Base-by-base conservation (phyloP, 92 coral and sea anemone genomes). In the Epizoanthus scotinus region DNA sequence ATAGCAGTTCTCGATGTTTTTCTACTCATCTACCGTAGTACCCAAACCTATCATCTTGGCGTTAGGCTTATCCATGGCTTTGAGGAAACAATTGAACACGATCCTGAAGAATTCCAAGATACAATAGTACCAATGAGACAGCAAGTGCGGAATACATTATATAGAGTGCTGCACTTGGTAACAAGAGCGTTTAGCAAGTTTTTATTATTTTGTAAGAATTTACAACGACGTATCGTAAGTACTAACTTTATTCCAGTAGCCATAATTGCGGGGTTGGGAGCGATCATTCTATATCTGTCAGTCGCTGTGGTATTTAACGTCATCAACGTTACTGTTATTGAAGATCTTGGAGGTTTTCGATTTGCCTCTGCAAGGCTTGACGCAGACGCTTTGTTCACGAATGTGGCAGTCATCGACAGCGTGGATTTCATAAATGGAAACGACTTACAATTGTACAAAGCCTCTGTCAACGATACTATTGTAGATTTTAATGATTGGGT, bases 331-430 rank as follows among this genome's bases (percentile, higher is more conserved):
- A 84, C 89, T 0, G 93, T 91, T 55, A 86, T 91, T 3, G 96
- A 91, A 65, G 96, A 89, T 40, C 67, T 91, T 21, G 96, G 96
- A 0, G 96, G 96, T 1, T 91, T 82, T 36, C 81, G 77, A 22
- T 19, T 89, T 71, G 78, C 89, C 13, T 79, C 96, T 17, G 89
- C 89, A 18, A 67, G 89, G 26, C 93, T 91, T 6, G 96, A 91
- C 24, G 77, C 89, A 10, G 91, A 91, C 58, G 62, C 63, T 28
- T 70, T 56, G 38, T 91, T 91, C 63, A 91, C 96, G 29, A 91
- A 91, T 67, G 69, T 74, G 25, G 96, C 93, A 2, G 73, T 89
- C 18, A 74, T 82, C 19, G 96, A 91, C 56, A 92, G 90, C 67
- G 70, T 91, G n/a, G 86, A 89, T 62, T 91, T 83, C 36, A 73